Evolutionary conservation across 1,140 invertebrate genomes (phyloP).

Genomic region (Drosophila tsacasi): DNA sequence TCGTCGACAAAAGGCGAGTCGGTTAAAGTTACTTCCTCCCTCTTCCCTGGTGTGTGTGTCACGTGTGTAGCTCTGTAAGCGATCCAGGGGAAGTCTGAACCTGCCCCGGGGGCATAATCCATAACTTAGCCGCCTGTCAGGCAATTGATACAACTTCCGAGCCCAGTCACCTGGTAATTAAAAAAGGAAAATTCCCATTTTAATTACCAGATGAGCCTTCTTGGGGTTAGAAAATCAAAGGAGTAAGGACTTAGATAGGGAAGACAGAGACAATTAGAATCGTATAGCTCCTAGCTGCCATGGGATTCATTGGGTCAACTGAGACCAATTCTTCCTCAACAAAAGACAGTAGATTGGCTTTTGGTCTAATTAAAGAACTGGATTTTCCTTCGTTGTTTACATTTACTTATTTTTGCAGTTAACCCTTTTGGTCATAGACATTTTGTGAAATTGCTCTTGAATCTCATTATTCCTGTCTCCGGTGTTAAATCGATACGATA

Average conservation of each 20-base stretch:
- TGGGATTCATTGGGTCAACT: not conserved
- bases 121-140: conserved; percentile 77
- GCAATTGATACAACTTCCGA: conserved; percentile 78
- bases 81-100: conserved; percentile 68
- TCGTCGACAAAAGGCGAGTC: conserved; percentile 42
- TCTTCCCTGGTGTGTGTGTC: conserved; percentile 13
- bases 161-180: conserved; percentile 36
- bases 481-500: conserved; percentile 42
- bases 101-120: conserved; percentile 79
- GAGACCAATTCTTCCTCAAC: not conserved
- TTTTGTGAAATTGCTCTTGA: conserved; percentile 53
- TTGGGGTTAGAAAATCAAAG: not conserved
- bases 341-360: not conserved
- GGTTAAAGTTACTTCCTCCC: conserved; percentile 51
- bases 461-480: conserved; percentile 49
- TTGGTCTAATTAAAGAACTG: not conserved
- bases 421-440: conserved; percentile 12
- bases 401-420: conserved; percentile 1
- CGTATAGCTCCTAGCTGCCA: not conserved
- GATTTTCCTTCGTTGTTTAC: not conserved
- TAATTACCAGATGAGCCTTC: conserved; percentile 25
- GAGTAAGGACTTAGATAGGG: not conserved
- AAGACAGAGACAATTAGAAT: no score
- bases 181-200: conserved; percentile 34
- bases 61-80: conserved; percentile 70